Percentiles rank a stretch among this genome's conserved stretches.
phyloP scores from a whole-genome alignment of 2,113 vertebrate genomes.

The Sisor rabdophorus region DNA sequence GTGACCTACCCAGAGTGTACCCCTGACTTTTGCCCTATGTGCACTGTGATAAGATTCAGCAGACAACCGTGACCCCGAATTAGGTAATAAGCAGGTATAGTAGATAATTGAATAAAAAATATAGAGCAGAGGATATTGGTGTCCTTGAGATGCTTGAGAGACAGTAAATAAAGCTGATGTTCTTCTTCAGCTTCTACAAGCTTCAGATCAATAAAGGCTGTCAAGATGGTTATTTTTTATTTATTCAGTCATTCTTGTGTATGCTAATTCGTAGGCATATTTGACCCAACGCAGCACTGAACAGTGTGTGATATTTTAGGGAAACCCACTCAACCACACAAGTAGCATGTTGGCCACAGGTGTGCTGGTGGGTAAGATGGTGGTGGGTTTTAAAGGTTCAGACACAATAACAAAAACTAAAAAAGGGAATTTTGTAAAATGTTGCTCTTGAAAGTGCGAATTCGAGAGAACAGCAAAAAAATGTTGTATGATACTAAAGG shows the following conservation, averaged over 20 bases:
- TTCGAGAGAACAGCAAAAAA: background rate
- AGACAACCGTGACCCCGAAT: no score
- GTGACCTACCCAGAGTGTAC: no score
- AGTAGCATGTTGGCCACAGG: background rate
- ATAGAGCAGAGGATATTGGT: background rate
- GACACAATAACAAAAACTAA: background rate
- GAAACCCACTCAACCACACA: background rate
- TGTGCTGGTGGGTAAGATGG: background rate
- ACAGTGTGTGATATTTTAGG: background rate
- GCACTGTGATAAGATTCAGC: no score
- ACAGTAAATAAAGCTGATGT: background rate
- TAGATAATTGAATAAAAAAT: no score
- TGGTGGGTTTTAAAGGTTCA: background rate
- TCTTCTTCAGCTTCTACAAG: background rate
- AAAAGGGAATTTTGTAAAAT: background rate
- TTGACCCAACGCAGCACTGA: background rate
- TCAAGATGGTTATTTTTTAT: background rate
- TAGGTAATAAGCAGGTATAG: no score
- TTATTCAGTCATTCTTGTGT: background rate
- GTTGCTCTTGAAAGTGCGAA: background rate
- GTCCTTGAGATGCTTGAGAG: background rate
- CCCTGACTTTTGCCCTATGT: no score
- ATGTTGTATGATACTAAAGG: no score
- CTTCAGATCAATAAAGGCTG: background rate
- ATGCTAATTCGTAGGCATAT: background rate